A percentile compares a stretch with the other conserved stretches of the same genome.
Conservation (phyloP, 1,140 invertebrate species). For the Orius laevigatus region DNA sequence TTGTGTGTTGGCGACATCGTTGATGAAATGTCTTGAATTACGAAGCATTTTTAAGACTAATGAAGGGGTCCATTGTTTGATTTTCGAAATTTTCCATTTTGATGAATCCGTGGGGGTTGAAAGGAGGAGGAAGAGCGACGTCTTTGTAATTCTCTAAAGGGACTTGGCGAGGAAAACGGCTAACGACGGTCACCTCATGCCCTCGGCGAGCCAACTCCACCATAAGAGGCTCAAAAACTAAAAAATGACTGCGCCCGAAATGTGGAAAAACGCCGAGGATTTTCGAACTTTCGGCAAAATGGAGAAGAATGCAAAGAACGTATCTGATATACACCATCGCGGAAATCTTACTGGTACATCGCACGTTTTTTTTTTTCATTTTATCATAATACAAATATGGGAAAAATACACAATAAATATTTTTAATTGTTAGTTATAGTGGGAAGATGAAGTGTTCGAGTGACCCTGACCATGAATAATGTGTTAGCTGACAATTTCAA, state of each 20-base stretch:
- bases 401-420: too few relatives aligned
- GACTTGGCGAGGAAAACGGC: slow-evolving; percentile 23
- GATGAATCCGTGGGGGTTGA: neutral
- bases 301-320: too few relatives aligned
- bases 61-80: neutral
- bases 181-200: slow-evolving; percentile 25
- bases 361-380: too few relatives aligned
- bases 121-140: slow-evolving; percentile 1
- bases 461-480: too few relatives aligned
- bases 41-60: too few relatives aligned
- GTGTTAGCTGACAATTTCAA: too few relatives aligned
- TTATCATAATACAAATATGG: too few relatives aligned
- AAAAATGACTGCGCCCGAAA: slow-evolving; percentile 24
- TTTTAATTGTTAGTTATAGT: too few relatives aligned
- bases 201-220: slow-evolving; percentile 22
- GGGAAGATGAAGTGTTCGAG: too few relatives aligned
- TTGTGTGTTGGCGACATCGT: neutral
- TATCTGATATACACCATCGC: too few relatives aligned
- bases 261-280: slow-evolving; percentile 24
- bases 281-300: neutral
- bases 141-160: slow-evolving; percentile 16
- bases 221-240: slow-evolving; percentile 24
- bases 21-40: neutral
- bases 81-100: neutral
- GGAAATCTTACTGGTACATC: too few relatives aligned